Base-by-base conservation (phyloP, 2,113 vertebrate genomes). In the Trogon melanurus region DNA sequence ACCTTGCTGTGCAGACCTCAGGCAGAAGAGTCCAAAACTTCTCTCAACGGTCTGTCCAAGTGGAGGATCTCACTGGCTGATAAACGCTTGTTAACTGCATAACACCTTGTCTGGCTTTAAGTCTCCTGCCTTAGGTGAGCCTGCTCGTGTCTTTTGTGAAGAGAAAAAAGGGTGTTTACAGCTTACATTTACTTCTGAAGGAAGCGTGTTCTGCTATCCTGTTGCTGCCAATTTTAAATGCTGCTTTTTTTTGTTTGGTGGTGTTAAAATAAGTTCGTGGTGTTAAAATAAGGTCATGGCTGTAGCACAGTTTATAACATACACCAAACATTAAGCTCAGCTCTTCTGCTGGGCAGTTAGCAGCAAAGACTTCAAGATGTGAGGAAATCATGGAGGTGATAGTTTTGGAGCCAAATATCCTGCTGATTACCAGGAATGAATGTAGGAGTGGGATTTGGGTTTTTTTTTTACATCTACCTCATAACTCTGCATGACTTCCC, bases 311-410 rank as follows among this genome's bases (percentile, higher is more conserved):
- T 16, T 45, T 58, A 29, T 30, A 76, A 48, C 3, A 16, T 11
- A 27, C 2, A 16, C 2, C 16, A 53, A 73, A 69, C 19, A 1
- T 27, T n/a, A 57, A 71, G 10, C 9, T 65, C 60, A 44, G 16
- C 8, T 22, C 20, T 91, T 73, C 79, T 56, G 38, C 8, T 57
- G 29, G 30, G 16, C 47, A 50, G 21, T 41, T 15, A 50, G 38
- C 20, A 91, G 19, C 12, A 85, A 64, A 72, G 47, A 57, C 16
- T 36, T 36, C 57, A 84, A 44, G 57, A 56, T 51, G 61, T 71
- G 6, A 69, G 20, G 16, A 75, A 67, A 50, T 5, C 1, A 0
- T 25, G 23, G 80, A 75, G 11, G 2, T 7, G 2, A 2, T 71
- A 30, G 10, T 58, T 71, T 57, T 80, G 67, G 27, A 72, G 41